Evolutionary conservation across 2,113 vertebrate genomes (phyloP), one percentile per base, ranked within the genome.

Genomic region (Pardalotus punctatus): DNA sequence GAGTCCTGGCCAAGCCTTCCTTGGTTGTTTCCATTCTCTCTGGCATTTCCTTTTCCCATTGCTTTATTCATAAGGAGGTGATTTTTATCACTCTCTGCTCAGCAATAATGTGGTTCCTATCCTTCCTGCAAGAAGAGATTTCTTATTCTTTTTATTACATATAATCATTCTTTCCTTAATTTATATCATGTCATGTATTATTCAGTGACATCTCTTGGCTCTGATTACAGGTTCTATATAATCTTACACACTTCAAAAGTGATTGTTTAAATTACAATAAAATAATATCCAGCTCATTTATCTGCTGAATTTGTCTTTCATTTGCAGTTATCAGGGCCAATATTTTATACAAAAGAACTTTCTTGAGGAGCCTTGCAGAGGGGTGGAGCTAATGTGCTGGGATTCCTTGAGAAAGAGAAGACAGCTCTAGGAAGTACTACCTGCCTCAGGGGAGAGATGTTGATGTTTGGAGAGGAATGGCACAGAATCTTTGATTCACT

Each of bases 251-350:
- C 87, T 95, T 96, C 88, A 88, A 88, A 98, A 97, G 80, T 96
- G 67, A 93, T 94, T 93, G 96, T 97, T 98, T 98, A 95, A 97
- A 97, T 95, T 96, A 96, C 96, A 94, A 93, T 97, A 97, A 97
- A 97, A 96, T 96, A 96, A 94, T 96, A 97, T 96, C 96, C 95
- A 97, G 94, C 83, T 96, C 86, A 96, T 95, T 96, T 82, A 95
- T 78, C 90, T 96, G 66, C 54, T 80, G 60, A 95, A 94, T 97
- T 97, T 97, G 83, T 94, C 88, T 96, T 96, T 97, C 86, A 81
- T 94, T 96, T 97, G 71, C 67, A 81, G 54, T 96, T 96, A 85
- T 81, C 21, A 0, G 38, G 88, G 66, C 54, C 90, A 95, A 92
- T 78, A 64, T 80, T 96, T 93, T 66, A 51, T 58, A 87, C 70